Evolutionary conservation across 2,888 invertebrate genomes (phyloP), one percentile per base, ranked within the genome.

Genomic region (Metacarcinus magister): DNA sequence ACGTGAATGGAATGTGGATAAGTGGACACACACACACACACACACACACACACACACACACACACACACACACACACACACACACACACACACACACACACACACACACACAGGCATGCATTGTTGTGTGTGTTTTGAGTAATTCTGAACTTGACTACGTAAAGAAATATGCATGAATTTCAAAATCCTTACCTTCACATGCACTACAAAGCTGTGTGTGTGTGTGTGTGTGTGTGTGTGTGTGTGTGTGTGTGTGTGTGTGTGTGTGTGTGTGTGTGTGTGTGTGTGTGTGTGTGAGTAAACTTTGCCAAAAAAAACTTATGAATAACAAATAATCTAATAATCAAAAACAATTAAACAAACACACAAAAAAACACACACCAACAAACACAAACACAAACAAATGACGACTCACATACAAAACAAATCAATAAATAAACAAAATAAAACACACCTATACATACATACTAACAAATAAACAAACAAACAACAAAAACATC

Each of bases 231-330:
- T 75, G 75, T 75, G 75, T 75, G 75, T 75, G 75, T 75, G 75
- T 75, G 75, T 75, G 75, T 75, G 75, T 75, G 75, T 75, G 75
- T 75, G 75, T 75, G 75, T 75, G 75, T 75, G 75, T 75, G 75
- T 75, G 75, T 75, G 75, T 75, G 75, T 75, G 75, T 75, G 75
- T 75, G 75, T 75, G 75, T 75, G 75, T 75, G 75, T 75, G 75
- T 75, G n/a, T 67, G 60, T 60, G 60, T 60, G 60, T 60, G 60
- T 60, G 60, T 60, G 5, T 60, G 10, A 2, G 67, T 23, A 28
- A 54, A 10, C 54, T 19, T 13, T 19, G 16, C 54, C 10, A 54
- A 39, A 39, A 39, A 39, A 39, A 39, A 0, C 0, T 39, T 39
- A 39, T 39, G 2, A 39, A 2, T 39, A 39, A 39, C 39, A 39